Conservation (phyloP, 2,797 vertebrate genomes). For the Brachyalestes nurse region DNA sequence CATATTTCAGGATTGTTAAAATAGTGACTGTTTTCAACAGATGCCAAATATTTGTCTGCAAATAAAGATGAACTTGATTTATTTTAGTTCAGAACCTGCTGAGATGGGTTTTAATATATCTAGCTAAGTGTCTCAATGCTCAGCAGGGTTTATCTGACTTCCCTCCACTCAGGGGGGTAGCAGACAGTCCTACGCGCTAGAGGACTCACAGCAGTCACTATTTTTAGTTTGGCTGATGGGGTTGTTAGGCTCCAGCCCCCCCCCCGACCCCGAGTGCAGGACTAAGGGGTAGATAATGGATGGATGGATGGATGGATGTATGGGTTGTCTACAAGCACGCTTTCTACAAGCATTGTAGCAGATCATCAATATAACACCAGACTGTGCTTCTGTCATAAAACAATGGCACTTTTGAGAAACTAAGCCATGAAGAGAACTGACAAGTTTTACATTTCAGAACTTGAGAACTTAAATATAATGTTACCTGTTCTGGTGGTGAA, state of each 20-base stretch:
- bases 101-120: slow-evolving; percentile 15
- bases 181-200: slow-evolving; percentile 59
- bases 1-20: background rate
- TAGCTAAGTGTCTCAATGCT: slow-evolving; percentile 12
- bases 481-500: too few relatives aligned
- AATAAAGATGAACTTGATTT: background rate
- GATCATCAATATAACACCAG: background rate
- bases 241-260: too few relatives aligned
- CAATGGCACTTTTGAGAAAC: background rate
- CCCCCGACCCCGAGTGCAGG: too few relatives aligned
- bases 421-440: background rate
- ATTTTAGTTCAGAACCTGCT: background rate
- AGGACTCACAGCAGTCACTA: slow-evolving; percentile 59
- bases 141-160: slow-evolving; percentile 66
- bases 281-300: too few relatives aligned
- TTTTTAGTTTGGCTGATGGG: slow-evolving; percentile 61
- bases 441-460: too few relatives aligned
- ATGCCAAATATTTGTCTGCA: background rate
- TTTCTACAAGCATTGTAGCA: background rate
- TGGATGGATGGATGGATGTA: too few relatives aligned
- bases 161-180: slow-evolving; percentile 61
- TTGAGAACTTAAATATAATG: too few relatives aligned
- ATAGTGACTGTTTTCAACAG: background rate
- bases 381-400: background rate
- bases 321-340: slow-evolving; percentile 35